Conservation (phyloP, 2,888 invertebrate genomes). For the Cantharis rustica region DNA sequence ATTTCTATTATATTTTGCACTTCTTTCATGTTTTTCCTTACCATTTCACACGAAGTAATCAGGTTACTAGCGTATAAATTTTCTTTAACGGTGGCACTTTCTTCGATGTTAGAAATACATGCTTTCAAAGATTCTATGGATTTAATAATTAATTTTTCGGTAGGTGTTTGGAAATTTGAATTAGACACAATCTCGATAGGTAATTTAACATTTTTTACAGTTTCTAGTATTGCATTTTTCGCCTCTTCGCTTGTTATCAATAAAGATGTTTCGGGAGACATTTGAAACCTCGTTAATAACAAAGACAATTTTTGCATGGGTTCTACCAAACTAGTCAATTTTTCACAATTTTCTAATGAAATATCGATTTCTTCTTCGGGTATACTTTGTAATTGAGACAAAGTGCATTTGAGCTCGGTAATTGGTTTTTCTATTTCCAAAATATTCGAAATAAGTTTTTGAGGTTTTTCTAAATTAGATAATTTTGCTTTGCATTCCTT, state of each 20-base stretch:
- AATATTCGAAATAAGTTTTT: not conserved
- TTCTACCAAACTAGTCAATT: not conserved
- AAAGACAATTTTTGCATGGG: not conserved
- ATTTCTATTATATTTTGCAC: constrained; percentile 20
- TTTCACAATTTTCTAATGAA: not conserved
- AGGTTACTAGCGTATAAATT: not conserved
- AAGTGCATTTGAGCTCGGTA: not conserved
- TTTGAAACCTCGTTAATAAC: not conserved
- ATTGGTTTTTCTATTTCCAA: not conserved
- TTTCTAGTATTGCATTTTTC: not conserved
- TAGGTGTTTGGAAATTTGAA: not conserved
- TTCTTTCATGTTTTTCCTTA: constrained; percentile 7
- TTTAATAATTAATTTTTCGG: not conserved
- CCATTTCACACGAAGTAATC: not conserved
- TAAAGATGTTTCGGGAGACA: not conserved
- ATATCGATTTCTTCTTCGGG: not conserved
- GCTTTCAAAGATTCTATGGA: constrained; percentile 11
- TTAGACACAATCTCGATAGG: not conserved
- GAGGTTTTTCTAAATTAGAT: not conserved
- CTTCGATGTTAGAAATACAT: not conserved
- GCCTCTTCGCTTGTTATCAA: not conserved
- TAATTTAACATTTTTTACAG: not conserved
- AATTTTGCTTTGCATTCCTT: constrained; percentile 1
- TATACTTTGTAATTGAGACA: not conserved
- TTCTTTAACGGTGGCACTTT: not conserved